Percentiles rank a stretch among this genome's conserved stretches.
Evolutionary conservation across 2,888 invertebrate species (phyloP).

Genomic region (Drosophila dives): DNA sequence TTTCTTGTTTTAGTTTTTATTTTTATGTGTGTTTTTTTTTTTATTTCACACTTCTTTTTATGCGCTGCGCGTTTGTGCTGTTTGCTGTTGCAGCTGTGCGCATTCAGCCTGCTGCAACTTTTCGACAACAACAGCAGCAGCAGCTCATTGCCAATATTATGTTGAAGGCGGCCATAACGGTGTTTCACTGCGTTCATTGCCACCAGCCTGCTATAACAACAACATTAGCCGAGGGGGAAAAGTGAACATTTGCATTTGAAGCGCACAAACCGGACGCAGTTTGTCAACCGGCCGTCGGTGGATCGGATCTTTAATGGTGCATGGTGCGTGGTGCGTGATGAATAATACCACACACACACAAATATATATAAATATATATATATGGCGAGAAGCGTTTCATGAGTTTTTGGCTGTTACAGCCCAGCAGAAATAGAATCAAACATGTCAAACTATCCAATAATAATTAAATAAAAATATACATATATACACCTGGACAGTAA

Average conservation of each 20-base stretch:
- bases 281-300: constrained; percentile 69
- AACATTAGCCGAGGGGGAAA: constrained; percentile 36
- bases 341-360: constrained; percentile 30
- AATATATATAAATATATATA: background rate
- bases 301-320: constrained; percentile 68
- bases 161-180: constrained; percentile 62
- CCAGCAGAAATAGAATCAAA: background rate
- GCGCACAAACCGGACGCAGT: constrained; percentile 76
- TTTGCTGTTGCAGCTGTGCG: constrained; percentile 68
- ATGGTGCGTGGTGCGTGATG: constrained; percentile 56
- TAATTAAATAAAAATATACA: background rate
- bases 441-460: background rate
- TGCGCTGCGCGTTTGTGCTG: constrained; percentile 45
- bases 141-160: constrained; percentile 65
- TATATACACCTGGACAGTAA: background rate
- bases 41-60: constrained; percentile 76
- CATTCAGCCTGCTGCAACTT: constrained; percentile 52
- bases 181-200: constrained; percentile 56
- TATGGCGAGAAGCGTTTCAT: background rate
- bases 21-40: constrained; percentile 42
- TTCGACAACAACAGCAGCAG: constrained; percentile 35
- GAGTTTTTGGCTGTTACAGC: background rate
- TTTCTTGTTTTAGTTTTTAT: constrained; percentile 44
- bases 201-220: constrained; percentile 30
- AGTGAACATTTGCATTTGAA: constrained; percentile 77